phyloP scores from a whole-genome alignment of 1,140 invertebrate genomes.

The Drosophila guanche region DNA sequence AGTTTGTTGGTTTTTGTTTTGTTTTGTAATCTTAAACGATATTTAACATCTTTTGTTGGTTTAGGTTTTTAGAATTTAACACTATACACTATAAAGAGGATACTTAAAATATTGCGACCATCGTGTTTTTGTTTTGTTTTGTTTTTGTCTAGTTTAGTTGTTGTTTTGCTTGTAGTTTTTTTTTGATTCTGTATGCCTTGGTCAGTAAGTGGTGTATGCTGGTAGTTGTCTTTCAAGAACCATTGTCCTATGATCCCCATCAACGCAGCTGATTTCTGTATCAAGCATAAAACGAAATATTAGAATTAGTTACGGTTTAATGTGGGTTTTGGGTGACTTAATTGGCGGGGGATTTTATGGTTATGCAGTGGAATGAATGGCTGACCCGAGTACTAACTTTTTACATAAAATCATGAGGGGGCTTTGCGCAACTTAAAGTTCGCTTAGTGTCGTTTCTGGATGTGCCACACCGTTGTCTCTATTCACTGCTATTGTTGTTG shows the following conservation, averaged over 20 bases:
- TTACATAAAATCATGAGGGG: conserved; percentile 75
- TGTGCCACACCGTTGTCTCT: conserved; percentile 38
- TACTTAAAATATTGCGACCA: conserved; percentile 80
- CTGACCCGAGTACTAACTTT: conserved; percentile 65
- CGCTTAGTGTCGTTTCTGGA: conserved; percentile 52
- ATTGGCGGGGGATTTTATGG: conserved; percentile 1
- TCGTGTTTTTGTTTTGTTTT: conserved; percentile 70
- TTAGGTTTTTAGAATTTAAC: conserved; percentile 66
- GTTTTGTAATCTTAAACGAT: conserved; percentile 57
- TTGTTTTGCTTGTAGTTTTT: conserved; percentile 29
- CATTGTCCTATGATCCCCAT: conserved; percentile 18
- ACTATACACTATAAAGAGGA: conserved; percentile 79
- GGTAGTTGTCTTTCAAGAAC: conserved; percentile 2
- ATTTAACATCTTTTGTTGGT: conserved; percentile 58
- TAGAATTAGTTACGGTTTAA: not conserved
- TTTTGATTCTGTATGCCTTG: conserved; percentile 65
- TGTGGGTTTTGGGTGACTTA: not conserved
- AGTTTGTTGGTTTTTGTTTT: conserved; percentile 34
- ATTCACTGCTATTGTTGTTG: conserved; percentile 42
- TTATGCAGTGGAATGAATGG: conserved; percentile 20
- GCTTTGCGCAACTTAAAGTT: conserved; percentile 74
- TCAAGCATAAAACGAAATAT: not conserved
- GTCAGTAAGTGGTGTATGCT: conserved; percentile 44
- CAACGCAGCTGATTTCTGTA: conserved; percentile 79
- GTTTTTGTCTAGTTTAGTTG: conserved; percentile 53